phyloP scores from a whole-genome alignment of 2,797 vertebrate genomes.

The Delichon dasypus region DNA sequence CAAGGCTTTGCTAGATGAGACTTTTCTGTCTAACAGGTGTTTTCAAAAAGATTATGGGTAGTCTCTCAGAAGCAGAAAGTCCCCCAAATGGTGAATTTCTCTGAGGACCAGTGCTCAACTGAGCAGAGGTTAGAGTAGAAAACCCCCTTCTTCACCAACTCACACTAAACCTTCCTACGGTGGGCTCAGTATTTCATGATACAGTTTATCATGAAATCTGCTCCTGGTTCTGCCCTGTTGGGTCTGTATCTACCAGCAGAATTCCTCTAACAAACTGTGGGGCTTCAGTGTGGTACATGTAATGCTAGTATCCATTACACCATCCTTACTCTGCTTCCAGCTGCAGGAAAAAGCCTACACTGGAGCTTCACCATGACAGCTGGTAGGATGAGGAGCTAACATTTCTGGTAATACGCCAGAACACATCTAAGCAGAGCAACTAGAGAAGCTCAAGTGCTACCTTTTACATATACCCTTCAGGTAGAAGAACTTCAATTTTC shows the following conservation, averaged over 20 bases:
- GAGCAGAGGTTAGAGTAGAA: not conserved
- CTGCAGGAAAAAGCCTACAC: not conserved
- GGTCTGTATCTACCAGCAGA: not conserved
- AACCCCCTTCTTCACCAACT: not conserved
- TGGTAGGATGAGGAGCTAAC: not conserved
- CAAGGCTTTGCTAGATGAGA: not conserved
- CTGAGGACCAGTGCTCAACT: not conserved
- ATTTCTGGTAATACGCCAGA: not conserved
- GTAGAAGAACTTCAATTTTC: not conserved
- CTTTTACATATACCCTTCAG: not conserved
- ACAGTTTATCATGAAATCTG: not conserved
- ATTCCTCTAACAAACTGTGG: not conserved
- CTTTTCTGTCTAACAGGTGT: not conserved
- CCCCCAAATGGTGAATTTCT: not conserved
- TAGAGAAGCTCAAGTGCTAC: not conserved
- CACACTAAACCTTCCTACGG: not conserved
- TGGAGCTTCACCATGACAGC: not conserved
- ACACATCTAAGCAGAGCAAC: not conserved
- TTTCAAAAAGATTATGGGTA: not conserved
- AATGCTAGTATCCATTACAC: not conserved
- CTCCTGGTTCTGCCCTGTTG: not conserved
- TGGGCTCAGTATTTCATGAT: not conserved
- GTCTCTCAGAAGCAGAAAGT: not conserved
- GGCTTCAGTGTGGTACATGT: not conserved
- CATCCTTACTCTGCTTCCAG: not conserved